Evolutionary conservation across 2,797 vertebrate genomes (phyloP), one percentile per base, ranked within the genome.

Genomic region (Huso huso): DNA sequence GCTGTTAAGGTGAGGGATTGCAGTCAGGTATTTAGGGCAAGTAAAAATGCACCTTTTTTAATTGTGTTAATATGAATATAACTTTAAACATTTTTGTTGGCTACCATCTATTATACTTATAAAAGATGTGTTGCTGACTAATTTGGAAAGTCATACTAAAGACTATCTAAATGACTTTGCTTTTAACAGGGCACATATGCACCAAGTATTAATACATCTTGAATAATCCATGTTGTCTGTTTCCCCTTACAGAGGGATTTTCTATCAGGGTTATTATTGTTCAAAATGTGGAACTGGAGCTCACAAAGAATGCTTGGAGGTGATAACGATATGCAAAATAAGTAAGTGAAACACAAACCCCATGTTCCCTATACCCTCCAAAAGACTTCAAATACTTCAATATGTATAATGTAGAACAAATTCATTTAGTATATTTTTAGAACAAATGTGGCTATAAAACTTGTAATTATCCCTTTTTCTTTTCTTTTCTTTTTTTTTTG

Each of bases 191-290:
- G 23, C 23, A 37, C 23, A 37, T 3, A 37, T 37, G 23, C 23
- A 4, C 23, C 4, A 37, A 37, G 23, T 37, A 37, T 1, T 37
- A 37, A 37, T 37, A 37, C 2, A 37, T 37, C 23, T 37, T 37
- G 23, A 37, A 37, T 37, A 37, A 37, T 37, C 23, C 23, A 37
- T 37, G 23, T 2, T 37, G 23, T 37, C 4, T 37, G 23, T 37
- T 37, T 60, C 50, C 23, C 6, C 51, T 2, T 58, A 0, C 73
- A 99, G 97, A 81, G 97, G 97, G 62, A 94, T 96, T 65, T 99
- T 99, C 86, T 99, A 97, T 79, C 97, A 99, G 85, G 97, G 97
- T 49, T 99, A 99, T 76, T 92, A 89, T 82, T 99, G 97, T 74
- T 87, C 92, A 63, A 92, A 85, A 73, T 99, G 97, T 71, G 95